Base-by-base conservation (phyloP, 2,888 invertebrate genomes). In the Sepioteuthis lessoniana region DNA sequence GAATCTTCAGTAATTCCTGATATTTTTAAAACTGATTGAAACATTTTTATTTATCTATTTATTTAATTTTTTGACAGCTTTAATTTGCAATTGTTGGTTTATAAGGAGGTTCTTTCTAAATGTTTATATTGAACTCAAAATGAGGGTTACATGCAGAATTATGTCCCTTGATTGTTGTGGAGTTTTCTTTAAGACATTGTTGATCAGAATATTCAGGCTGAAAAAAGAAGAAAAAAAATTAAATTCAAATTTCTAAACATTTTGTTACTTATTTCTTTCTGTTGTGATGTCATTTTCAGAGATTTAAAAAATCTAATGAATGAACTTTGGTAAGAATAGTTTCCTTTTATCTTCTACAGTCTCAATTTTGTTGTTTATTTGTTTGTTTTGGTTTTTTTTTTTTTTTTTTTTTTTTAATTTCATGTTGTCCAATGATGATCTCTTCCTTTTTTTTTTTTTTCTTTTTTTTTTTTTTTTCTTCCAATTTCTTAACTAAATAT, bases 271-370 rank as follows among this genome's bases (percentile, higher is more conserved):
- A 76, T 76, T 76, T 76, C 47, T 47, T 92, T 92, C 92, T 92
- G 42, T 92, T 47, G 47, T 92, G 92, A 47, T 92, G 35, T 92
- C 92, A 92, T 19, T 92, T 92, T 92, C 92, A 92, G 92, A 92
- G 92, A 92, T n/a, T 76, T n/a, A n/a, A n/a, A n/a, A n/a, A 76
- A 76, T 76, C n/a, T 76, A 76, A 92, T 92, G 92, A 92, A 31
- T 42, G 31, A 38, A 92, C 46, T 92, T 92, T 46, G 92, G 92
- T 92, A 92, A 92, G 92, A 92, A 92, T 92, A 92, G 92, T 76
- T 76, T 76, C n/a, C 13, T 76, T 76, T 60, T 42, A 60, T n/a
- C 92, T 92, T 92, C 47, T 92, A 10, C 42, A 38, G 42, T 47
- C 25, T 31, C 28, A 0, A 46, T 42, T 46, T 92, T 92, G n/a